Evolutionary conservation across 2,888 invertebrate species (phyloP), one percentile per base, ranked within the genome.

Genomic region (Pyrochroa serraticornis): DNA sequence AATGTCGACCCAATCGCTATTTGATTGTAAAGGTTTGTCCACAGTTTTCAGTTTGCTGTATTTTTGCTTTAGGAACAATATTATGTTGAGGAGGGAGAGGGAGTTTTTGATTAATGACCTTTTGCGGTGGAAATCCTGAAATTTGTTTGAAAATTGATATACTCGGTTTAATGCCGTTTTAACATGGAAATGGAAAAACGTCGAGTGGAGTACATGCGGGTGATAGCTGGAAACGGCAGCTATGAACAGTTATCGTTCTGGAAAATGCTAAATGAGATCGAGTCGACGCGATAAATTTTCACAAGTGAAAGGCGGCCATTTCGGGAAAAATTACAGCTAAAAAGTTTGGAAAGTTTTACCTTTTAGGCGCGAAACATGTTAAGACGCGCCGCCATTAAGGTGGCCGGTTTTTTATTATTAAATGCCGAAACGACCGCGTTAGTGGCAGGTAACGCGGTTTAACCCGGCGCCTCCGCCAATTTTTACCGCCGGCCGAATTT

Each of bases 1-100:
- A 62, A 63, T 68, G 69, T 64, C 66, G 60, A 63, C 70, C 70
- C 3, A 67, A 70, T 70, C 69, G 67, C 61, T 68, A 68, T 70
- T 70, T 71, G 68, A 70, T 67, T 66, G 66, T 61, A 60, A 59
- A 68, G 64, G 65, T 66, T 67, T 64, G 62, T 62, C 62, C 48
- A 42, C 39, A n/a, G 43, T 55, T 48, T 31, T 31, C 36, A 42
- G 34, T 55, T 54, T 52, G 5, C 22, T 2, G 22, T 5, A 22
- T 22, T 46, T 48, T 42, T 39, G 22, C 14, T 13, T 30, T 13
- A 34, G 7, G 13, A 3, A 32, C 10, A 44, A 44, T 44, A 10
- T 12, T 22, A 22, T 5, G 32, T 7, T 22, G n/a, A 6, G 14
- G 38, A n/a, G 9, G 7, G 3, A 1, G 9, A 42, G 1, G 10